Conservation (phyloP, 2,797 vertebrate genomes). For the Moxostoma hubbsi region DNA sequence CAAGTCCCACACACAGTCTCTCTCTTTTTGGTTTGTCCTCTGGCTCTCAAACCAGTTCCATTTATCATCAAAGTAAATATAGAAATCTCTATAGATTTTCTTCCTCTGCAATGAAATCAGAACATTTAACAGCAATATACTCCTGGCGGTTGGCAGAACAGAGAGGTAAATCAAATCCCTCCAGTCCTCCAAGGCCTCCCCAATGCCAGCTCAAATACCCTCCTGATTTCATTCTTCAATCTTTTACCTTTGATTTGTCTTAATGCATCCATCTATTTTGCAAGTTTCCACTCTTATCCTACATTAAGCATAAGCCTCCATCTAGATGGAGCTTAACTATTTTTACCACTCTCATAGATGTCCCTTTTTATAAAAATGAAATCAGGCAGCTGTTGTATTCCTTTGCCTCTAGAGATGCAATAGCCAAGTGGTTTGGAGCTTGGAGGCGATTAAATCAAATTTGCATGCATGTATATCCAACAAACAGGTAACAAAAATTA, state of each 20-base stretch:
- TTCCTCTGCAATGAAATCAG: slow-evolving; percentile 61
- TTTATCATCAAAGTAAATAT: slow-evolving; percentile 68
- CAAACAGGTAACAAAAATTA: slow-evolving; percentile 71
- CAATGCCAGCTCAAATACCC: slow-evolving; percentile 28
- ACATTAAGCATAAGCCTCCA: not conserved
- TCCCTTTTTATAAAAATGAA: slow-evolving; percentile 41
- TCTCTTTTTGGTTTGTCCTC: slow-evolving; percentile 61
- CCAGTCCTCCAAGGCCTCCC: slow-evolving; percentile 45
- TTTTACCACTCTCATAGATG: not conserved
- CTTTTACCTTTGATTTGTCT: slow-evolving; percentile 20
- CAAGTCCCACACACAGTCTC: slow-evolving; percentile 54
- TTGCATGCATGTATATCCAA: slow-evolving; percentile 61
- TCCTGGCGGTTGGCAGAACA: slow-evolving; percentile 10
- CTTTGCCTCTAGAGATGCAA: not conserved
- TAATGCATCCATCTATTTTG: slow-evolving; percentile 1
- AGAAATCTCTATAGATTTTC: slow-evolving; percentile 59
- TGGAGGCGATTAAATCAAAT: not conserved
- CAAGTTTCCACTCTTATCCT: not conserved
- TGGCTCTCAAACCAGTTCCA: slow-evolving; percentile 61
- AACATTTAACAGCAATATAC: slow-evolving; percentile 45
- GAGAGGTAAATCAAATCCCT: slow-evolving; percentile 63
- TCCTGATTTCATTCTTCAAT: slow-evolving; percentile 12
- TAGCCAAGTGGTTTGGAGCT: not conserved
- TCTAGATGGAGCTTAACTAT: not conserved
- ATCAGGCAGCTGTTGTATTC: slow-evolving; percentile 23